Conservation (phyloP, 2,113 vertebrate species). For the Nycticorax nycticorax region DNA sequence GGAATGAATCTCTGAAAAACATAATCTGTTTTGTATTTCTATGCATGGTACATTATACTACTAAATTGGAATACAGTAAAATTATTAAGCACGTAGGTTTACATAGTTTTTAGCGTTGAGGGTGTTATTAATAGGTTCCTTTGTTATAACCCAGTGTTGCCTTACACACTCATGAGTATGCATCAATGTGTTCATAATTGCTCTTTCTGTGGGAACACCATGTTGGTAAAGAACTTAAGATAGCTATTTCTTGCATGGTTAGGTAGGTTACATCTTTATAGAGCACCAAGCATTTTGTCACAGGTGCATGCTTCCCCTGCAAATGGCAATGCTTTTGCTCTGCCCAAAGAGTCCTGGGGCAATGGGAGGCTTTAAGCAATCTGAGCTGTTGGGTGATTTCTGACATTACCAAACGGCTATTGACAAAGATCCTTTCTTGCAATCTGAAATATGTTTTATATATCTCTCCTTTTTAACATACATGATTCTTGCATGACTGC, state of each 20-base stretch:
- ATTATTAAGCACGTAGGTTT: not conserved
- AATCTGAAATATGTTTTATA: not conserved
- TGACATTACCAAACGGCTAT: not conserved
- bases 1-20: not conserved
- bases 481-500: not conserved
- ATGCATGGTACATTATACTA: not conserved
- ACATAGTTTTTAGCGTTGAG: not conserved
- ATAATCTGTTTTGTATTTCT: not conserved
- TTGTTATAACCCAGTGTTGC: slow-evolving; percentile 1
- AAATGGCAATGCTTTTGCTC: not conserved
- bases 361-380: not conserved
- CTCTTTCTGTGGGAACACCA: not conserved
- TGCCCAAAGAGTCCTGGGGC: not conserved
- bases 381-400: not conserved
- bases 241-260: not conserved
- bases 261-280: not conserved
- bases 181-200: not conserved
- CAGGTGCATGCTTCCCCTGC: not conserved
- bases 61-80: not conserved
- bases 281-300: not conserved
- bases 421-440: not conserved
- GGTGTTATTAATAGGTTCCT: not conserved
- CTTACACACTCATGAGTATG: not conserved
- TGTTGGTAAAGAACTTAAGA: slow-evolving; percentile 33
- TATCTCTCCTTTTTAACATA: not conserved